phyloP scores from a whole-genome alignment of 2,113 vertebrate genomes.

The Dicentrarchus labrax region DNA sequence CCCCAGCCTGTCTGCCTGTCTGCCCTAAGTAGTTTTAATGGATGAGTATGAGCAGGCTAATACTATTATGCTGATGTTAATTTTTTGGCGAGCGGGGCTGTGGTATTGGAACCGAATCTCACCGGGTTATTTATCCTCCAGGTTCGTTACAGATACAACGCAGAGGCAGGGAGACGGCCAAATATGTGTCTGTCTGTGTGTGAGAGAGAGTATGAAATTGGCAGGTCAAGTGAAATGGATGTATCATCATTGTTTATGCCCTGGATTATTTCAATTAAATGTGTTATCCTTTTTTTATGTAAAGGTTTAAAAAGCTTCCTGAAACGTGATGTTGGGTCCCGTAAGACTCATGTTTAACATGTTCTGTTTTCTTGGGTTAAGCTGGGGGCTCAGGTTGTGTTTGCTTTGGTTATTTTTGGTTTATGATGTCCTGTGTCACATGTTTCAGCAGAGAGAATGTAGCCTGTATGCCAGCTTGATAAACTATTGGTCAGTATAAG shows the following conservation, averaged over 20 bases:
- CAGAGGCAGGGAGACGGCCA: constrained; percentile 37
- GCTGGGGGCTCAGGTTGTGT: neutral
- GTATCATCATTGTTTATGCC: constrained; percentile 36
- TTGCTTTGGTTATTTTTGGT: neutral
- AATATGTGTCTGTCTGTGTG: constrained; percentile 6
- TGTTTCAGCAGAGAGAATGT: neutral
- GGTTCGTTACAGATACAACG: constrained; percentile 54
- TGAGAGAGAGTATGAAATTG: constrained; percentile 18
- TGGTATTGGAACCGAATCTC: constrained; percentile 63
- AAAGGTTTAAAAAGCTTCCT: constrained; percentile 4
- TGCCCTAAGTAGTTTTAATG: constrained; percentile 64
- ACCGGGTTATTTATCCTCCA: constrained; percentile 56
- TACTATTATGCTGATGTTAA: constrained; percentile 69
- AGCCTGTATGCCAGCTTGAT: neutral
- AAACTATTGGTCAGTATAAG: neutral
- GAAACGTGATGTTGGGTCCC: constrained; percentile 11
- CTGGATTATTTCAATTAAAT: constrained; percentile 4
- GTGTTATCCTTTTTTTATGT: constrained; percentile 3
- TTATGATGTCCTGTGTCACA: neutral
- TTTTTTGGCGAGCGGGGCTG: constrained; percentile 61
- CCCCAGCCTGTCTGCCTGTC: constrained; percentile 55
- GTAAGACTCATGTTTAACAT: neutral
- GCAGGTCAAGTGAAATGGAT: constrained; percentile 44
- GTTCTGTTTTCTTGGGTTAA: neutral
- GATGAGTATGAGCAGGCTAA: constrained; percentile 66